Evolutionary conservation across 2,888 invertebrate genomes (phyloP), one percentile per base, ranked within the genome.

Genomic region (Neuroscelio doddi): DNA sequence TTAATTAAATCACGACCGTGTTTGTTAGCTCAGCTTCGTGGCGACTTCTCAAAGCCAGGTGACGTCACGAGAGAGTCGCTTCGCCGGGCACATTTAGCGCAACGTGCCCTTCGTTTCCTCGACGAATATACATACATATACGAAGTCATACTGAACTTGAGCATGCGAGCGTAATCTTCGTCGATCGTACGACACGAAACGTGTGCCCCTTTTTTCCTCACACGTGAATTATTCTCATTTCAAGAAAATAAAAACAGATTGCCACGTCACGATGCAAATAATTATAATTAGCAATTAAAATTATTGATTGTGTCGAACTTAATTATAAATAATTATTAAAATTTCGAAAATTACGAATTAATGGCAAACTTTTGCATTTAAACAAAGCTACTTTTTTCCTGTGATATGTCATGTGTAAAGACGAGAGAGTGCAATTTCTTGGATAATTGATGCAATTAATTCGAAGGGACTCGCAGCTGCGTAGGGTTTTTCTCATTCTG

Each of bases 21-120:
- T 50, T 50, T 50, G 41, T 41, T 50, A 39, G 21, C 30, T 39
- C 39, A 29, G 30, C 26, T 38, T 39, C 41, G 29, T 50, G 29
- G 50, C 50, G 50, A 39, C 29, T 15, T 15, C 27, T 50, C 29
- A 30, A 51, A 51, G 39, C 29, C 17, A 16, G 15, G 14, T 51
- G 41, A 51, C 51, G 47, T 51, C 41, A 46, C 46, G 46, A 46
- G 15, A 51, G 41, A 41, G 21, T 41, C 41, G 21, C 41, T 51
- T 36, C 21, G 30, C 36, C 46, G 29, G 46, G 30, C 32, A 30
- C 41, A 29, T 51, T 51, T 39, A 41, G 39, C 29, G 51, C 29
- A 41, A 21, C 30, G 21, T 17, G 39, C 16, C 36, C 26, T 30
- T 27, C 41, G 5, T 30, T 41, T 24, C 17, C 36, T n/a, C n/a